Evolutionary conservation across 2,888 invertebrate genomes (phyloP), one percentile per base, ranked within the genome.

Genomic region (Andrena dorsata): DNA sequence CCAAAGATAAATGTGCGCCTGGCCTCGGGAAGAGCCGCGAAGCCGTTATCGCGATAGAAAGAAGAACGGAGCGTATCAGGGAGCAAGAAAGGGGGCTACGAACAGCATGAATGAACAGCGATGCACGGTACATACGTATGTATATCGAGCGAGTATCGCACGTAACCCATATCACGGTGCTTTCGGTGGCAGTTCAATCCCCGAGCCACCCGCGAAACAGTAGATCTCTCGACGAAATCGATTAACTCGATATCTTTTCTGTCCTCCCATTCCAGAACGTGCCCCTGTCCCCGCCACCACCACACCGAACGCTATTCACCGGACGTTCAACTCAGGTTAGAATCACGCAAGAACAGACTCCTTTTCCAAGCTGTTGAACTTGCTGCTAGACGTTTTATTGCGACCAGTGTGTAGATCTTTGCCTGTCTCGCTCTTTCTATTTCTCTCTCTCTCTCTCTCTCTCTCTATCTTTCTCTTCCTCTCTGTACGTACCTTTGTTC

Each of bases 251-350:
- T 90, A 87, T 91, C 88, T 91, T 92, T 90, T 90, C 83, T 91
- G 87, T 90, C 87, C 86, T 89, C 90, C 89, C 89, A 72, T 90
- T 90, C 89, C 92, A 92, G 93, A 91, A 90, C 91, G 90, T 88
- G 91, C 88, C 91, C 92, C 90, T 91, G 92, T 93, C 92, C 91
- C 88, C 78, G 90, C 90, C 87, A 92, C 87, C 89, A 90, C 91
- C 89, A 92, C 92, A 89, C 90, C 92, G 89, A 91, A 91, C 90
- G 91, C 92, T 89, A 90, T 91, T 90, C 92, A 86, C 86, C 91
- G 92, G 92, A 93, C 90, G 89, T 92, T 92, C 91, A 90, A 90
- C 88, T 91, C 93, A 93, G 93, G 93, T 93, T 92, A 93, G 93
- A 93, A 90, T 91, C 87, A 91, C 86, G 90, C 89, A 90, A 87